phyloP scores from a whole-genome alignment of 2,888 invertebrate species.

The Monoplex corrugatus region DNA sequence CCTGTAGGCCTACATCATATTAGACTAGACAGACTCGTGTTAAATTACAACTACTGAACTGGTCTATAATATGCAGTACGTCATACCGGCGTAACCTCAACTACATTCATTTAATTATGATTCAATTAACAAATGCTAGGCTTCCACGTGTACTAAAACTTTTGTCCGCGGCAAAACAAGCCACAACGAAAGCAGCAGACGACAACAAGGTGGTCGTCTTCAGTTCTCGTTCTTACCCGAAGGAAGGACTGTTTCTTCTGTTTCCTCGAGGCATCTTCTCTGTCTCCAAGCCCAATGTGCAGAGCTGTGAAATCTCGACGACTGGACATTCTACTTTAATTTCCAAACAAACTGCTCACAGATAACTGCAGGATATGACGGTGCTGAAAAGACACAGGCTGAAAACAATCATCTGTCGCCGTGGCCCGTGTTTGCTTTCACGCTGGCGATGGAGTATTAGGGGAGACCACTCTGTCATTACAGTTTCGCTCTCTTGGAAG shows the following conservation, averaged over 20 bases:
- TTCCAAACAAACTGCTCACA: neutral
- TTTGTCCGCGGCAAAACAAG: no score
- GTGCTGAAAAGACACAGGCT: neutral
- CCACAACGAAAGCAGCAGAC: no score
- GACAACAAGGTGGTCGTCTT: no score
- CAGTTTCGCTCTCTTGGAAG: neutral
- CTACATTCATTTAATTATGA: no score
- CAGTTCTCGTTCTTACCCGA: slow-evolving; percentile 47
- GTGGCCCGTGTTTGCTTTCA: neutral
- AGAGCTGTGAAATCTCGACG: slow-evolving; percentile 45
- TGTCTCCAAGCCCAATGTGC: slow-evolving; percentile 38
- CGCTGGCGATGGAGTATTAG: neutral
- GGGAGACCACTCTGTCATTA: neutral
- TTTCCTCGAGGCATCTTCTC: slow-evolving; percentile 20
- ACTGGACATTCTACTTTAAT: slow-evolving; percentile 32
- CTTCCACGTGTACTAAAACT: no score
- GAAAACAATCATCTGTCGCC: neutral
- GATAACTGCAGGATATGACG: no score
- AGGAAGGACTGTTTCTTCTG: slow-evolving; percentile 36
- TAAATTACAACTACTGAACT: no score
- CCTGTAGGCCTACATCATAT: no score
- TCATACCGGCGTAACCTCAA: no score
- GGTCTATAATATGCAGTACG: no score
- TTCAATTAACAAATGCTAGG: no score
- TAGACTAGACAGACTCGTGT: no score